A percentile compares a stretch with the other conserved stretches of the same genome.
These are phyloP conservation scores for Caranx ignobilis DNA, from an alignment of 2,113 vertebrate genomes.

Conservation along the genomic window DNA sequence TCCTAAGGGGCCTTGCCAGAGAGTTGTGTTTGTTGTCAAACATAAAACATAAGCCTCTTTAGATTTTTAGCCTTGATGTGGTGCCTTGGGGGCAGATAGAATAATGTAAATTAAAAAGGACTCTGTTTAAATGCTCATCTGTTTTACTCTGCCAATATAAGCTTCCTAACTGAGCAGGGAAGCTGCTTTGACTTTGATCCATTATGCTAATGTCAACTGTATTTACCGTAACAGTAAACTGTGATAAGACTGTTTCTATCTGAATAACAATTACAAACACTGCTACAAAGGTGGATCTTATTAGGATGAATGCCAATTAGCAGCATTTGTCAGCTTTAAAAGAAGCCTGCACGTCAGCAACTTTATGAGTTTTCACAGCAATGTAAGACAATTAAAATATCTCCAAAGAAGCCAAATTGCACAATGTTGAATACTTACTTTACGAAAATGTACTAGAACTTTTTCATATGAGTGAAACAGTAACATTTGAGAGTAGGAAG, in stretches of 20 bases:
- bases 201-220: slow-evolving; percentile 61
- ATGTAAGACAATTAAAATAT: background rate
- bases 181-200: slow-evolving; percentile 61
- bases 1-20: slow-evolving; percentile 21
- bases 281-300: slow-evolving; percentile 48
- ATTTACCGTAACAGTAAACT: slow-evolving; percentile 57
- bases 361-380: slow-evolving; percentile 4
- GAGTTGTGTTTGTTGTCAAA: slow-evolving; percentile 47
- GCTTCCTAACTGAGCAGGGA: slow-evolving; percentile 48
- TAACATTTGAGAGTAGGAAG: background rate
- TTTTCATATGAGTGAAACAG: background rate
- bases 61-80: slow-evolving; percentile 42
- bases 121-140: slow-evolving; percentile 67
- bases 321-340: slow-evolving; percentile 46
- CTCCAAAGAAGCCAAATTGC: background rate
- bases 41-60: slow-evolving; percentile 42
- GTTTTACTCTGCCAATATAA: slow-evolving; percentile 49
- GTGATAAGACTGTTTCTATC: slow-evolving; percentile 50
- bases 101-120: slow-evolving; percentile 56
- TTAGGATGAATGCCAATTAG: slow-evolving; percentile 65
- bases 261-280: slow-evolving; percentile 62
- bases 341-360: slow-evolving; percentile 22
- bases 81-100: slow-evolving; percentile 51
- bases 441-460: background rate
- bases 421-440: background rate